Conservation (phyloP, 2,888 invertebrate species). For the Drosophila sordidula region DNA sequence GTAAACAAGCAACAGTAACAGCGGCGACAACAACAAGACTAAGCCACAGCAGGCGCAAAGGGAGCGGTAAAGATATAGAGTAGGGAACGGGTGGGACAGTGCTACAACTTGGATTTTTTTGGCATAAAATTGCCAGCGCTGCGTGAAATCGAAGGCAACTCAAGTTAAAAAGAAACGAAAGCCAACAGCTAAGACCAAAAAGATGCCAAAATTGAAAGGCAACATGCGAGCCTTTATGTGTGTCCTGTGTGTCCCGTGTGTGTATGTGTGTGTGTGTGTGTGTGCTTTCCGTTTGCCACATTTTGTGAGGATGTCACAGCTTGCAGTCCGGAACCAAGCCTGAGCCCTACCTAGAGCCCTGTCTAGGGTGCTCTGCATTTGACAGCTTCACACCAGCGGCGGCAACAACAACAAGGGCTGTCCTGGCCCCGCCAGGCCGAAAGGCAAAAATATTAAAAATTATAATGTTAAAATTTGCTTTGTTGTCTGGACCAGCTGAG, state of each 20-base stretch:
- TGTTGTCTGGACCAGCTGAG: constrained; percentile 58
- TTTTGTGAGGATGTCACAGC: constrained; percentile 74
- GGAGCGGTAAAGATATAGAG: neutral
- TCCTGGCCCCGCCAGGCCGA: constrained; percentile 44
- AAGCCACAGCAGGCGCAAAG: constrained; percentile 50
- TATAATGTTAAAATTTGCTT: constrained; percentile 77
- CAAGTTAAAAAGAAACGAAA: constrained; percentile 68
- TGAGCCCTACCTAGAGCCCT: constrained; percentile 50
- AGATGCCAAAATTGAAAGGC: constrained; percentile 74
- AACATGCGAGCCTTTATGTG: constrained; percentile 36
- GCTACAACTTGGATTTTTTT: constrained; percentile 33
- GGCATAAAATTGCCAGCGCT: constrained; percentile 76
- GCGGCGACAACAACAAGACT: constrained; percentile 44
- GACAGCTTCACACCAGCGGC: constrained; percentile 73
- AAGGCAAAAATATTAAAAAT: constrained; percentile 77
- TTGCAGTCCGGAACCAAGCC: constrained; percentile 67
- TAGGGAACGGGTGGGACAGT: neutral
- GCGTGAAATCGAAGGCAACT: constrained; percentile 78
- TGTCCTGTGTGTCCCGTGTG: constrained; percentile 6
- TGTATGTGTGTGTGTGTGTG: constrained; percentile 22
- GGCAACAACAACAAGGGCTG: constrained; percentile 28
- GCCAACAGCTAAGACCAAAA: constrained; percentile 71
- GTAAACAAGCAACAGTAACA: constrained; percentile 63
- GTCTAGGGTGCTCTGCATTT: constrained; percentile 70
- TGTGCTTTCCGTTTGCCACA: constrained; percentile 61